Conservation (phyloP, 2,113 vertebrate species). For the Diadophis punctatus region DNA sequence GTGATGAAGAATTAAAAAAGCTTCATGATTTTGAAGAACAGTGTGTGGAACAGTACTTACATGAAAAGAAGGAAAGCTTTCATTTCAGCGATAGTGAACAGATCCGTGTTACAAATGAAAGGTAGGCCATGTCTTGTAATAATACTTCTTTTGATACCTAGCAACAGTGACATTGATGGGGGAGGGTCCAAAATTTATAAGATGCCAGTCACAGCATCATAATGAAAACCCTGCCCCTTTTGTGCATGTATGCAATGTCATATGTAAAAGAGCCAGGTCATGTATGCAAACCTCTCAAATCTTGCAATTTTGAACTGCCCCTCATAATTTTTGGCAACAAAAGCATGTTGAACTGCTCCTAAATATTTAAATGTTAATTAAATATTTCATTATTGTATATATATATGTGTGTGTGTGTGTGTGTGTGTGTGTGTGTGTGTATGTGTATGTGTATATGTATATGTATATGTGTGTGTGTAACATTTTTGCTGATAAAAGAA, state of each 20-base stretch:
- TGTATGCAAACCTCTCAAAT: neutral
- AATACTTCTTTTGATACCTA: neutral
- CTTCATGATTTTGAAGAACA: slow-evolving; percentile 93
- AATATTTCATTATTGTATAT: neutral
- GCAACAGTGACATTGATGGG: neutral
- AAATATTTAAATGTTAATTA: neutral
- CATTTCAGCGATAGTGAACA: slow-evolving; percentile 75
- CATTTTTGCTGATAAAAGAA: no score
- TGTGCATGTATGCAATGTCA: neutral
- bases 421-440: no score
- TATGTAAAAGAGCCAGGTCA: neutral
- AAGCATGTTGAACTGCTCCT: neutral
- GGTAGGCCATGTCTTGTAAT: slow-evolving; percentile 60
- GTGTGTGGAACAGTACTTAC: slow-evolving; percentile 85
- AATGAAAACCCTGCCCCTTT: neutral
- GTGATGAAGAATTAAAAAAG: slow-evolving; percentile 85
- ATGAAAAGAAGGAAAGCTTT: slow-evolving; percentile 76
- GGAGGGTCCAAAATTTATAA: neutral
- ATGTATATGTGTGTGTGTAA: no score
- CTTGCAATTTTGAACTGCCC: neutral
- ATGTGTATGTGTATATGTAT: no score
- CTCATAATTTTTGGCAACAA: neutral
- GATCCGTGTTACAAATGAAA: slow-evolving; percentile 82
- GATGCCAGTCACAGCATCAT: neutral
- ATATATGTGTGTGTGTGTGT: no score